These are phyloP conservation scores for Anoplophora glabripennis DNA, from an alignment of 1,140 invertebrate species.

Conservation along the genomic window DNA sequence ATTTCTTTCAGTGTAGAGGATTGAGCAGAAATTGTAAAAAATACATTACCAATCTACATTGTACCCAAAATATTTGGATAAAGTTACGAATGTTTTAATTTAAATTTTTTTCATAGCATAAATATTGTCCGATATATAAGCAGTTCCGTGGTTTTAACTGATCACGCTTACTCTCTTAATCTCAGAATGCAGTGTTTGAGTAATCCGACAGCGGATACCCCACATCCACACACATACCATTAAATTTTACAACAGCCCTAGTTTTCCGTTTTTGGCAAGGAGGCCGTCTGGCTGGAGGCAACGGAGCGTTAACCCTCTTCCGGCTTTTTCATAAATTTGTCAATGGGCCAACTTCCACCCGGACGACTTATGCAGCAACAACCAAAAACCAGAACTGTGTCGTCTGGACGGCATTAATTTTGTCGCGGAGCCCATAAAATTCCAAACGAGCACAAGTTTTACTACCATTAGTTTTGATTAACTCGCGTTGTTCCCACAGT, in stretches of 20 bases:
- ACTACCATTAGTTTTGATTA: background rate
- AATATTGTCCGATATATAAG: too few relatives aligned
- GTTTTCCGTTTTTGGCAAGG: constrained; percentile 3
- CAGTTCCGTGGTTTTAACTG: too few relatives aligned
- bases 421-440: background rate
- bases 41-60: too few relatives aligned
- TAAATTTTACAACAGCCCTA: background rate
- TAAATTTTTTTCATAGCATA: too few relatives aligned
- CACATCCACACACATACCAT: background rate
- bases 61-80: too few relatives aligned
- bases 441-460: background rate
- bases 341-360: constrained; percentile 1
- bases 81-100: too few relatives aligned
- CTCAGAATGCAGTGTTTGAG: too few relatives aligned
- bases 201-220: too few relatives aligned
- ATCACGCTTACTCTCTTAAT: too few relatives aligned
- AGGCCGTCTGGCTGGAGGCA: constrained; percentile 1
- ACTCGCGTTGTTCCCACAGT: too few relatives aligned
- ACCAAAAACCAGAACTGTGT: background rate
- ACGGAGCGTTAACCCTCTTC: constrained; percentile 2
- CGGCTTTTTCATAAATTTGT: constrained; percentile 7
- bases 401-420: background rate
- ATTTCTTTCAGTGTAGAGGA: too few relatives aligned
- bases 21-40: too few relatives aligned
- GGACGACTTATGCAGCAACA: background rate